Base-by-base conservation (phyloP, 2,797 vertebrate species). In the Myiothlypis coronata region DNA sequence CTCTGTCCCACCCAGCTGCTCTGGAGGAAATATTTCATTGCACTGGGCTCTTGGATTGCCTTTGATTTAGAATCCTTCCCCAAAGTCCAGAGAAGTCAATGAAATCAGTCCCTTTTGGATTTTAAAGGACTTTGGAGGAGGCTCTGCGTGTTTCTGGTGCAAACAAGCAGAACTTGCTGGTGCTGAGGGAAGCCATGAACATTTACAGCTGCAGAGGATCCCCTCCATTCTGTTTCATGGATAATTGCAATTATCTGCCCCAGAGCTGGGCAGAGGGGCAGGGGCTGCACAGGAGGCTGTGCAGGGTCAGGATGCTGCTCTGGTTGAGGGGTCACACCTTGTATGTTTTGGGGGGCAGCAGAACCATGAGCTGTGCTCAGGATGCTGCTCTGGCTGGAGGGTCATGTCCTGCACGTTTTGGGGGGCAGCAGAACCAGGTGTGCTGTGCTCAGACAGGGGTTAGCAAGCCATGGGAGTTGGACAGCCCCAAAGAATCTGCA, bases 401-500 rank as follows among this genome's bases (percentile, higher is more conserved):
- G n/a, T n/a, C n/a, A n/a, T n/a, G n/a, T n/a, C n/a, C 35, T 37
- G 35, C 35, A 37, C 35, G 35, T 37, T 37, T 37, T 37, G 35
- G 35, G 35, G 35, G 10, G 35, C 35, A n/a, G 2, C 20, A 53
- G 61, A 32, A 16, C 0, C 0, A 3, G 1, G 21, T 15, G 60
- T 43, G 20, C 8, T 26, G 32, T 20, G 43, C 39, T 16, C 59
- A 34, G 43, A 21, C 19, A 2, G 2, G 39, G 6, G 4, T n/a
- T 49, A 11, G 5, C 24, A 5, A 12, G 13, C 9, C 44, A 2
- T 0, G 0, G 67, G 3, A 27, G 39, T 12, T 37, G 60, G 9
- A 19, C 26, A 23, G 47, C 9, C 30, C 8, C 11, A 32, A 65
- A 49, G 21, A 64, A 65, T 24, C 18, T 18, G 46, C 6, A 11